Conservation (phyloP, 2,888 invertebrate genomes). For the Bugulina stolonifera region DNA sequence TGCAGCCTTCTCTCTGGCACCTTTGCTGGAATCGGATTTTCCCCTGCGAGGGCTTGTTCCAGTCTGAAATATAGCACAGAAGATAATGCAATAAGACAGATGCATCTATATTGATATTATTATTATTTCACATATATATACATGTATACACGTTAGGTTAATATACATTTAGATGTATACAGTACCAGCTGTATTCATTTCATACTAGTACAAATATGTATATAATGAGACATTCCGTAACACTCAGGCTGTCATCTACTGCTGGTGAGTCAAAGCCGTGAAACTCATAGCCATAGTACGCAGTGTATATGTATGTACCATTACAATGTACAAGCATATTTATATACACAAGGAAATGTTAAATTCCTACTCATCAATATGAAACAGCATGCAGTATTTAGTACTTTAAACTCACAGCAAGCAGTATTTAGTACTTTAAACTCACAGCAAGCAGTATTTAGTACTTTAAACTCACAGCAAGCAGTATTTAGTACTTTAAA, state of each 20-base stretch:
- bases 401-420: not conserved
- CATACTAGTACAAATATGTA: not conserved
- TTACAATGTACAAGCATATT: too few relatives aligned
- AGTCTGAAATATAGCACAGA: not conserved
- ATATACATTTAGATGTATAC: not conserved
- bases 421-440: not conserved
- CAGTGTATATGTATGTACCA: too few relatives aligned
- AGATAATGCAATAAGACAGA: too few relatives aligned
- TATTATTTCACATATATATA: not conserved
- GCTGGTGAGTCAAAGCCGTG: too few relatives aligned
- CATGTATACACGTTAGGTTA: not conserved
- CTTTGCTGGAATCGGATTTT: not conserved
- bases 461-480: not conserved
- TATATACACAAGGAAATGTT: too few relatives aligned
- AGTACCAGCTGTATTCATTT: not conserved
- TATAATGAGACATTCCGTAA: not conserved
- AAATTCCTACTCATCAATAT: too few relatives aligned
- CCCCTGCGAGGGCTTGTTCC: slow-evolving; percentile 16
- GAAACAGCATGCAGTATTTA: not conserved
- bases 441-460: not conserved
- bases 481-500: not conserved
- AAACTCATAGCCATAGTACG: too few relatives aligned
- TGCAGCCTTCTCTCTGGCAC: slow-evolving; percentile 5
- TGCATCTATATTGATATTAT: too few relatives aligned
- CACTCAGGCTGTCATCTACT: too few relatives aligned